Evolutionary conservation across 1,140 invertebrate genomes (phyloP).

Genomic region (Stegodyphus dumicola): DNA sequence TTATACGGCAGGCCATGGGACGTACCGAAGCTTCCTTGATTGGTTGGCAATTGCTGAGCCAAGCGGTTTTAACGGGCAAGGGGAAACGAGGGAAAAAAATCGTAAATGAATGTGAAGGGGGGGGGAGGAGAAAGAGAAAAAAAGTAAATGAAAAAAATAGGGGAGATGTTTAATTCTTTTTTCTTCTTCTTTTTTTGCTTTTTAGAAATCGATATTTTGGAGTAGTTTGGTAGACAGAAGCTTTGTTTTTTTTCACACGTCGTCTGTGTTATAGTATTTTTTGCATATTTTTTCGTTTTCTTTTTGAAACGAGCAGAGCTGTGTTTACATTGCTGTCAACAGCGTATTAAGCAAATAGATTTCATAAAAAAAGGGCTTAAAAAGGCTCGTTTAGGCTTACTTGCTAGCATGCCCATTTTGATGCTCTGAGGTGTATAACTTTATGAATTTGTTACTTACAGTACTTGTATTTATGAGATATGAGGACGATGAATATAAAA

Average conservation of each 20-base stretch:
- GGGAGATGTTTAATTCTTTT: slow-evolving; percentile 51
- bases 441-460: too few relatives aligned
- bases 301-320: neutral
- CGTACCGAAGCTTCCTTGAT: slow-evolving; percentile 42
- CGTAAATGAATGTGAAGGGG: neutral
- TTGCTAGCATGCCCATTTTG: too few relatives aligned
- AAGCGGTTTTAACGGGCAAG: slow-evolving; percentile 51
- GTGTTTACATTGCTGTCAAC: too few relatives aligned
- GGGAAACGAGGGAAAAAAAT: neutral
- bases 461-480: too few relatives aligned
- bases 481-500: too few relatives aligned
- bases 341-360: too few relatives aligned
- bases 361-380: too few relatives aligned
- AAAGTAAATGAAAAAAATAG: slow-evolving; percentile 24
- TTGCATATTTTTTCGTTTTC: neutral
- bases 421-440: too few relatives aligned
- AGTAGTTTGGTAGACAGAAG: slow-evolving; percentile 24
- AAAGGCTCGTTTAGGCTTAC: too few relatives aligned
- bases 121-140: slow-evolving; percentile 20
- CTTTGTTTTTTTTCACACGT: slow-evolving; percentile 17
- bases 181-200: slow-evolving; percentile 7
- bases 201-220: slow-evolving; percentile 54
- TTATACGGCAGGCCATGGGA: slow-evolving; percentile 15
- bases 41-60: slow-evolving; percentile 56
- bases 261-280: neutral